Base-by-base conservation (phyloP, 2,113 vertebrate species). In the Dryoscopus gambensis region DNA sequence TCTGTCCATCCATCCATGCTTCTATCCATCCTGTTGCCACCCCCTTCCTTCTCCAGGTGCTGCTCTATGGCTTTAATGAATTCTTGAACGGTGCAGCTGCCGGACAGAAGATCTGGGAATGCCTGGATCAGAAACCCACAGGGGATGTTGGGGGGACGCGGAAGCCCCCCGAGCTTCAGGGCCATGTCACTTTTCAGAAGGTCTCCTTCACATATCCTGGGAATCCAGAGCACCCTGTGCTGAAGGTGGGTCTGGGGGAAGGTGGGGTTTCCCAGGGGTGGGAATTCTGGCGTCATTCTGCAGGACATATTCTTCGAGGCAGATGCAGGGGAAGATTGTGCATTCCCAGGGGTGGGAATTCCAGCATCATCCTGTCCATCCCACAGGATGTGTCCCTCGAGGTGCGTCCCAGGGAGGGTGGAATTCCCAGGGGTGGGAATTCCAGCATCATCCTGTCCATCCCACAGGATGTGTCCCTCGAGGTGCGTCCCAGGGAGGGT, bases 121-220 rank as follows among this genome's bases (percentile, higher is more conserved):
- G 68, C 20, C 69, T 82, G 39, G 87, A 82, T 18, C 46, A 8
- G 69, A 2, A 60, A 46, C n/a, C 78, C 39, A 18, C 10, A 1
- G 24, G 69, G 16, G 14, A 31, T 5, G 16, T 13, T 0, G 5
- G n/a, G 9, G 87, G 87, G 1, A 68, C 15, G 0, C 11, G 12
- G 47, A 11, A 40, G 39, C 87, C 87, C 46, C 39, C 39, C 0
- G 2, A 62, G n/a, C 78, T 82, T 21, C 87, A 52, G 70, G 87
- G 87, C 14, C 24, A 89, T 0, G 5, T 89, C 62, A 18, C 20
- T 21, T 89, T 89, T 16, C 62, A 55, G n/a, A n/a, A 52, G 7
- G 87, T 82, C 7, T 75, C 53, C 24, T 89, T 83, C 13, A 1
- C 78, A 1, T 89, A 89, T 31, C 78, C 87, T 7, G 40, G 39